These are phyloP conservation scores for Callospermophilus lateralis DNA, from an alignment of 2,113 vertebrate species.

Conservation along the genomic window DNA sequence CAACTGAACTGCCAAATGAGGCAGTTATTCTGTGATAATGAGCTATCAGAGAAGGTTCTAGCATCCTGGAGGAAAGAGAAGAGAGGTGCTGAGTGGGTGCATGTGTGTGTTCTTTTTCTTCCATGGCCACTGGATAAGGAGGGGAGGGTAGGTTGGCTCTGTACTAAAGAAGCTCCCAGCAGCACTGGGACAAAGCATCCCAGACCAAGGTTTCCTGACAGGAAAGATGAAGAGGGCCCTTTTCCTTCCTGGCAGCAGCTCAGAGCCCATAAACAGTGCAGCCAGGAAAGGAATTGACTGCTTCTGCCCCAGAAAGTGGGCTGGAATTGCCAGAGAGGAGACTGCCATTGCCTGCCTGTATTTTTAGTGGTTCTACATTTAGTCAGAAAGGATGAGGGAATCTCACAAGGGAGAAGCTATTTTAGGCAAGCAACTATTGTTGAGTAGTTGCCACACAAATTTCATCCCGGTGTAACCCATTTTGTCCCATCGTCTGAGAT, in stretches of 20 bases:
- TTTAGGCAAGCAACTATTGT: background rate
- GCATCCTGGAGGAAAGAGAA: background rate
- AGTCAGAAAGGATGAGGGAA: background rate
- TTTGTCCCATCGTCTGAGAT: background rate
- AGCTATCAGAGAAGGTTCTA: background rate
- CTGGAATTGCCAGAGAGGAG: background rate
- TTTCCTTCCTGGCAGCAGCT: background rate
- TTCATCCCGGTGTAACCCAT: background rate
- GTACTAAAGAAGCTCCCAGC: background rate
- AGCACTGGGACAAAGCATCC: background rate
- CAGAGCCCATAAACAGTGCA: background rate
- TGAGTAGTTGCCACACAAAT: background rate
- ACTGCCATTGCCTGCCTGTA: background rate
- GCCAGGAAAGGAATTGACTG: background rate
- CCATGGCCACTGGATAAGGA: background rate
- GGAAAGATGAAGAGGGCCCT: background rate
- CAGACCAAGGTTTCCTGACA: background rate
- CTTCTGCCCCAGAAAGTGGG: background rate
- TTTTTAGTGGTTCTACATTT: constrained; percentile 2
- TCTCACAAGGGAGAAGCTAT: background rate
- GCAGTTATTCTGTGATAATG: background rate
- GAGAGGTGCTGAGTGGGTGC: accelerated
- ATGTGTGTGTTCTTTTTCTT: background rate
- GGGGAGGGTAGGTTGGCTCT: background rate
- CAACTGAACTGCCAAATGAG: accelerated